Base-by-base conservation (phyloP, 2,113 vertebrate genomes). In the Sylvilagus bachmani region DNA sequence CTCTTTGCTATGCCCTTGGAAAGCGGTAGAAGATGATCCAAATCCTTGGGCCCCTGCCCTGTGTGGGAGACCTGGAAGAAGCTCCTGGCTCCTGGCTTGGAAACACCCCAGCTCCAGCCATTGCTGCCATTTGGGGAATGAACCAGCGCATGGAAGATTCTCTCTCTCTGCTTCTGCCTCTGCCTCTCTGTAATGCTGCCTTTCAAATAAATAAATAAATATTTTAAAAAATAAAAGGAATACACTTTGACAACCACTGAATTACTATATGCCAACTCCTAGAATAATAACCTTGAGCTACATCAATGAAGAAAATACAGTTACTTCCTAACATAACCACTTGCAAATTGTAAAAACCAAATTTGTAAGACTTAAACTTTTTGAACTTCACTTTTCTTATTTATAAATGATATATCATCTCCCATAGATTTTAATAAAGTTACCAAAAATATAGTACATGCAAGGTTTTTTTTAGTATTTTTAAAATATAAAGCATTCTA, bases 321-420 rank as follows among this genome's bases (percentile, higher is more conserved):
- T 33, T 55, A 36, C 16, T 61, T 16, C 13, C 53, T 86, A n/a
- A 61, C 7, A 86, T 3, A 86, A 69, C 4, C 27, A 22, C 13
- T 62, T 55, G 12, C 1, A 73, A 79, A 87, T 4, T 91, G 12
- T 69, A 78, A 91, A 29, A 91, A 49, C 44, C 44, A 44, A 44
- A 62, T n/a, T 67, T 38, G 36, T 6, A 89, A 62, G 16, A 64
- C 27, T 51, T 80, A 29, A 80, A 19, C 5, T 55, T 77, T 86
- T 71, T 6, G 29, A 84, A 17, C 6, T 86, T 86, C 19, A 53
- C 8, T 74, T 83, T 95, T 91, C 38, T 77, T 93, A 21, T 17
- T 55, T 90, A 21, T 78, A 91, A 90, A 75, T 93, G 29, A 80
- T 10, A 64, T 38, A 73, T 73, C 19, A 81, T 86, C 70, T 83